Percentiles rank a stretch among this genome's conserved stretches.
phyloP scores from a whole-genome alignment of 2,888 invertebrate species.

The Patella depressa region DNA sequence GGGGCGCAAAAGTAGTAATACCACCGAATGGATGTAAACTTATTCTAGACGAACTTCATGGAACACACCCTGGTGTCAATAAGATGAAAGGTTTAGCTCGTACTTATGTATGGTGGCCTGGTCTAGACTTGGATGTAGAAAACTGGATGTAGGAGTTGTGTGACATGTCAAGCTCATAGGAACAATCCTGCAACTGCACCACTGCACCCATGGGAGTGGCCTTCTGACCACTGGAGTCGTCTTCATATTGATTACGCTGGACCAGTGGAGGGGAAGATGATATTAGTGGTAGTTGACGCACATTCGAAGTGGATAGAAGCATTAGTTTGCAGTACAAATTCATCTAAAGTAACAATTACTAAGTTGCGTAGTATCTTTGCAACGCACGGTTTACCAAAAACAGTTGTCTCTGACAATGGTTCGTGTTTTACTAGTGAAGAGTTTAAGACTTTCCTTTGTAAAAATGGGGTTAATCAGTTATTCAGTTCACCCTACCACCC shows the following conservation, averaged over 20 bases:
- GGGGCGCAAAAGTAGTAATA: slow-evolving; percentile 40
- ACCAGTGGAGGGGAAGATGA: no score
- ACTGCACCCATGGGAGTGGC: slow-evolving; percentile 44
- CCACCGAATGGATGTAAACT: slow-evolving; percentile 26
- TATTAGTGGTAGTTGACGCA: no score
- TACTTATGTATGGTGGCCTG: slow-evolving; percentile 55
- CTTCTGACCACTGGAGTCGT: slow-evolving; percentile 60
- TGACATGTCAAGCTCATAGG: slow-evolving; percentile 26
- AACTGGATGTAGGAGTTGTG: slow-evolving; percentile 40
- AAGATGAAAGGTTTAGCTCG: slow-evolving; percentile 57
- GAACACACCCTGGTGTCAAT: slow-evolving; percentile 50
- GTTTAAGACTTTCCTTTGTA: background rate
- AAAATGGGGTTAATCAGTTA: background rate
- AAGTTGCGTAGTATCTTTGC: background rate
- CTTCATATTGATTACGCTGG: slow-evolving; percentile 65
- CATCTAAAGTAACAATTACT: no score
- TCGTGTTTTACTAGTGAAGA: slow-evolving; percentile 5
- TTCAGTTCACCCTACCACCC: background rate
- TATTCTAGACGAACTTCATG: slow-evolving; percentile 48
- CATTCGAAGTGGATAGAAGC: no score
- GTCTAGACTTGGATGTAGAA: slow-evolving; percentile 42
- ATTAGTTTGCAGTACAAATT: no score
- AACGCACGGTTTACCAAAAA: background rate
- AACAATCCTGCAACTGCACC: slow-evolving; percentile 36
- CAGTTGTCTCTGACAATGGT: background rate